Percentiles rank a stretch among this genome's conserved stretches.
Evolutionary conservation across 2,797 vertebrate species (phyloP).

Genomic region (Margarornis squamiger): DNA sequence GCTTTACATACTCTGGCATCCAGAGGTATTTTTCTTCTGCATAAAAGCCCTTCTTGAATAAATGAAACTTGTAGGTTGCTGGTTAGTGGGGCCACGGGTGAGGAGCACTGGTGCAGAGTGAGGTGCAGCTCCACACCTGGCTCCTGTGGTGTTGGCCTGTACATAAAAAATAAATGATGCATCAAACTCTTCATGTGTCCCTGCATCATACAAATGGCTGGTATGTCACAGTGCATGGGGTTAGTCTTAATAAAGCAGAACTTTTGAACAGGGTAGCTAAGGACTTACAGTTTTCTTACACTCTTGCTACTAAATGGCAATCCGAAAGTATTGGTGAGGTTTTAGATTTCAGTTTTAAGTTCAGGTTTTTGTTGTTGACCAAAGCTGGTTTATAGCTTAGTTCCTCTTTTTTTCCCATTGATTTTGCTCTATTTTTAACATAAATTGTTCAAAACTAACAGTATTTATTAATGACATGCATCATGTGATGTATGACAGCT

Average conservation of each 20-base stretch:
- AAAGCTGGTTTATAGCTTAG: background rate
- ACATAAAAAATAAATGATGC: background rate
- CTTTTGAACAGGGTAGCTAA: background rate
- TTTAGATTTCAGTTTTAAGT: background rate
- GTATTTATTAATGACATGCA: background rate
- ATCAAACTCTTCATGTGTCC: fast-evolving
- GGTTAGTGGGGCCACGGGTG: fast-evolving
- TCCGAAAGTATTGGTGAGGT: background rate
- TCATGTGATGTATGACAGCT: background rate
- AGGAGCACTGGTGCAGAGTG: background rate
- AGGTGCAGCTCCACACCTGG: background rate
- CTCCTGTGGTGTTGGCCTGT: background rate
- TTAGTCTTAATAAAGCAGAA: background rate
- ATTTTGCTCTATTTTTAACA: background rate
- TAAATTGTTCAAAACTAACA: background rate
- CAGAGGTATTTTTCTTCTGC: background rate
- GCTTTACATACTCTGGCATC: background rate
- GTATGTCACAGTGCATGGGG: background rate
- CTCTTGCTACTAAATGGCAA: background rate
- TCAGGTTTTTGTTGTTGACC: background rate
- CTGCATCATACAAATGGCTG: too few species aligned
- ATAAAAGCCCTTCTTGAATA: background rate
- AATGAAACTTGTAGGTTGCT: background rate
- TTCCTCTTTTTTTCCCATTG: background rate
- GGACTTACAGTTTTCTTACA: background rate